Base-by-base conservation (phyloP, 2,888 invertebrate genomes). In the Cataglyphis livida region DNA sequence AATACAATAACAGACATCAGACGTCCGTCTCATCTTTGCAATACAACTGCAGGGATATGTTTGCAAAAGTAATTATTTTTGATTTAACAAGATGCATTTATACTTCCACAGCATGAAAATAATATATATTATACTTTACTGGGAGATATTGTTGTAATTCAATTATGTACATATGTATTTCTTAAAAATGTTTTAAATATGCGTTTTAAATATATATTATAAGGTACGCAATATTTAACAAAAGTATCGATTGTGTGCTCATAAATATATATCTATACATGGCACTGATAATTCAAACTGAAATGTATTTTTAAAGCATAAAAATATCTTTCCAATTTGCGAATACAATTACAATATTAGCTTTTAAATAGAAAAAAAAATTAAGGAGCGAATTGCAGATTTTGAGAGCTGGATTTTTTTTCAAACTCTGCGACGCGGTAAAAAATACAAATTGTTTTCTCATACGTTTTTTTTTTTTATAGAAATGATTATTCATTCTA, bases 31-130 rank as follows among this genome's bases (percentile, higher is more conserved):
- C 10, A 54, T 57, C 18, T 41, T 54, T 12, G 32, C 41, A 32
- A 21, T 41, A 57, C n/a, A 68, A 64, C 28, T 70, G 32, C 10
- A 9, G n/a, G 18, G 15, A 41, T 59, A 59, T 28, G 9, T 51
- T 65, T 1, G 38, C 66, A 76, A 57, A 76, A 66, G 32, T 41
- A 78, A 68, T 21, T 21, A 78, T 57, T 32, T 57, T 21, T 41
- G 41, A 57, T 68, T 68, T 7, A 64, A 32, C n/a, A 51, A 61
- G 41, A 15, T 70, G 28, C 21, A 70, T 1, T 41, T 70, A 41
- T 68, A 28, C 15, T 54, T 54, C 18, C n/a, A 35, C 35, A 18
- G 9, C 18, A 61, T 25, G 9, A 35, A 12, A n/a, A 59, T 59
- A 59, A 7, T 44, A 15, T 51, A 7, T 44, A 15, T 51, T 51